Evolutionary conservation across 2,888 invertebrate genomes (phyloP).

Genomic region (Tenthredo distinguenda): DNA sequence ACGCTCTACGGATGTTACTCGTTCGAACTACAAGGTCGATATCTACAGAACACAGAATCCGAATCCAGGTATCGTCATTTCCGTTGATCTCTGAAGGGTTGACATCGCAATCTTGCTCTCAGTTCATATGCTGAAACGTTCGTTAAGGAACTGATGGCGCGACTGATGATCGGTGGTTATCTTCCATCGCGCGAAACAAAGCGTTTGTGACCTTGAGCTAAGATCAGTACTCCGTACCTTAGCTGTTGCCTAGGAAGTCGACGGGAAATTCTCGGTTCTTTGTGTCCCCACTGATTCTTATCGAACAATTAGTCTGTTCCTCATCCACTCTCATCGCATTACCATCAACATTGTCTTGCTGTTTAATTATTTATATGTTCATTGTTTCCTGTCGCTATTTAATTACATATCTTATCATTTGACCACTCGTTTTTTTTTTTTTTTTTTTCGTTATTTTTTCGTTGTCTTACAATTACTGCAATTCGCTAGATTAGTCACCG

Average conservation of each 20-base stretch:
- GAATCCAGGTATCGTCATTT: not conserved
- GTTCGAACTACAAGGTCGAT: constrained; percentile 41
- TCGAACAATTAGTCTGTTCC: constrained; percentile 25
- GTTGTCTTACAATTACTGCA: not conserved
- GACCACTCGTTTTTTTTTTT: not conserved
- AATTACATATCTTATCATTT: not conserved
- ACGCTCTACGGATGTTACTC: constrained; percentile 51
- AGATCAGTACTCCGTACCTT: constrained; percentile 9
- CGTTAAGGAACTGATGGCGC: not conserved
- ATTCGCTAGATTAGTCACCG: not conserved
- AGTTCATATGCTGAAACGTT: not conserved
- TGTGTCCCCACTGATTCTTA: constrained; percentile 20
- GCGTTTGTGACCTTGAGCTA: constrained; percentile 19
- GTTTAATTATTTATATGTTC: constrained; percentile 25
- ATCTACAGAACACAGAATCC: not conserved
- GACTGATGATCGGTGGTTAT: constrained; percentile 8
- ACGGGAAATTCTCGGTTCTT: not conserved
- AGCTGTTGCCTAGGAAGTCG: constrained; percentile 9
- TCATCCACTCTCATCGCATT: constrained; percentile 9
- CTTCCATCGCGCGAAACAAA: constrained; percentile 10
- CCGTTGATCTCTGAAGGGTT: not conserved
- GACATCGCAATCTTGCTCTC: not conserved
- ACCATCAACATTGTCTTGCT: constrained; percentile 12
- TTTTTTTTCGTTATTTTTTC: not conserved
- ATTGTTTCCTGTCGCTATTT: not conserved